Evolutionary conservation across 2,888 invertebrate species (phyloP), one percentile per base, ranked within the genome.

Genomic region (Xanthia icteritia): DNA sequence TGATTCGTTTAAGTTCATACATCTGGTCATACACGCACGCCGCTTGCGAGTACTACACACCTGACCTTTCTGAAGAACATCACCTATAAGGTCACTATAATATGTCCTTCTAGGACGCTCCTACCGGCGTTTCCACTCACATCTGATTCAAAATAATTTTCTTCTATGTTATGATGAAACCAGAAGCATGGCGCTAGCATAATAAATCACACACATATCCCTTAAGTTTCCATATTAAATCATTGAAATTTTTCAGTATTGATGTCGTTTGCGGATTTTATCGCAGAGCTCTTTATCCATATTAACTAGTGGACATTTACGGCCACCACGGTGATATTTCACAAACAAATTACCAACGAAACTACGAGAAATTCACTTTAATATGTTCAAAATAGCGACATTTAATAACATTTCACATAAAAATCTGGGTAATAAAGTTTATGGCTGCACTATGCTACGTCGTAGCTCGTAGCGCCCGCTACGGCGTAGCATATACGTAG

Each of bases 371-470:
- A 77, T 88, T 85, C 78, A 79, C 61, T 87, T 85, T 78, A 85
- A 75, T 77, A 78, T 63, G 76, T 76, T 79, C 67, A 72, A 86
- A 83, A 79, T 79, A 79, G 76, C 68, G 31, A 58, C 81, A 81
- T 84, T 84, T 87, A 86, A 84, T 79, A 86, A 86, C 71, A 86
- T 78, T 88, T 79, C 76, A 70, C 76, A 86, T 86, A 88, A 87
- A 88, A 87, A 88, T 82, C 84, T 81, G 73, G 67, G 76, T 82
- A 88, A 77, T 87, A 88, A 87, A 84, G 72, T 84, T 88, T 81
- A 86, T 76, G 73, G 39, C 77, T 80, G 87, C 84, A 81, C 80
- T 86, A 77, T 81, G 77, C 88, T 85, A 87, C 88, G 76, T 8
- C 78, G 87, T 81, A 86, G 86, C 81, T 39, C 51, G 77, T 66